Evolutionary conservation across 2,888 invertebrate species (phyloP), one percentile per base, ranked within the genome.

Genomic region (Lucinisca nassula): DNA sequence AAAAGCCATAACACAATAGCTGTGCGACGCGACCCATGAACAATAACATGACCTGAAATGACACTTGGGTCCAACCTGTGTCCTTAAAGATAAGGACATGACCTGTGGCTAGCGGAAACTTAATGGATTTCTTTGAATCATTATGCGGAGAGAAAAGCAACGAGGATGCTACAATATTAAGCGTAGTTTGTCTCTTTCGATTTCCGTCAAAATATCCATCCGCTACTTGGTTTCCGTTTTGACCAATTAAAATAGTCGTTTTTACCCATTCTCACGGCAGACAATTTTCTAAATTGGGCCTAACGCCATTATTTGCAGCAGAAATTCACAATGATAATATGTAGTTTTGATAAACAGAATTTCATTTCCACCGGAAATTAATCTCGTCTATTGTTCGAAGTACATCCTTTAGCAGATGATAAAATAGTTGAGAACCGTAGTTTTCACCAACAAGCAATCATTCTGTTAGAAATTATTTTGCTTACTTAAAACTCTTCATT

Each of bases 21-120:
- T 17, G 17, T 17, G 17, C 17, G 45, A 45, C 45, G 45, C 45
- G 45, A 12, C 45, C 17, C 17, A 17, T 17, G 45, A 45, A n/a
- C n/a, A n/a, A n/a, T 21, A 35, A 32, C 8, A 1, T 67, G 67
- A 67, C 67, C 67, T 67, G 35, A 67, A 24, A 32, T 67, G 67
- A 67, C 67, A 67, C 67, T 30, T 45, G 17, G 10, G 35, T 67
- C 67, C 32, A 35, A 35, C 67, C 67, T 35, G 67, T 67, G 67
- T 67, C 67, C 67, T 67, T 35, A 67, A 35, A 67, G 67, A n/a
- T 67, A 67, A 67, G 67, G 67, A 67, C 67, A 67, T 67, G 67
- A 35, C 67, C 67, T 21, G n/a, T 67, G 67, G 67, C 67, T 8
- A 67, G 67, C 3, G 24, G 35, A 35, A 30, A 32, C 8, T 67